These are phyloP conservation scores for Aix galericulata DNA, from an alignment of 2,113 vertebrate genomes.

Conservation along the genomic window DNA sequence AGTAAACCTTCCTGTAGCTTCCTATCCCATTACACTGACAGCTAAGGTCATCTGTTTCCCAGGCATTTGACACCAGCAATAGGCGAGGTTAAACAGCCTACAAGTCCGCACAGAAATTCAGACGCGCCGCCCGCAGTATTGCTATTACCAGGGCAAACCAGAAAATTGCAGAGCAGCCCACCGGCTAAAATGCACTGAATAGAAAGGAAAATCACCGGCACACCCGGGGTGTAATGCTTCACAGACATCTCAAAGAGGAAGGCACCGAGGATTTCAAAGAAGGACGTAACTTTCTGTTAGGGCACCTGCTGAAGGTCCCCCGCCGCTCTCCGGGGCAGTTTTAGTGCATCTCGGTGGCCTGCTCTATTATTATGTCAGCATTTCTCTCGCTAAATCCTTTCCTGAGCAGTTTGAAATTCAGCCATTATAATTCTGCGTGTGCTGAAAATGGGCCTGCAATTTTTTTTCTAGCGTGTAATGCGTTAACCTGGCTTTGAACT, in stretches of 20 bases:
- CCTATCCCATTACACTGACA: background rate
- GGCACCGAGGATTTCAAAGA: background rate
- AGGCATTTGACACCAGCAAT: background rate
- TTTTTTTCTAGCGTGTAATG: background rate
- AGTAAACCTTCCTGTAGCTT: background rate
- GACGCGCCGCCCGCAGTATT: rapidly evolving
- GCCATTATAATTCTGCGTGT: background rate
- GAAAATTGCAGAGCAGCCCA: constrained; percentile 38
- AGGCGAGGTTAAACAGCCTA: background rate
- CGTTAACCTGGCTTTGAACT: background rate
- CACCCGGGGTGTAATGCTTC: background rate
- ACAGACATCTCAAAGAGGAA: background rate
- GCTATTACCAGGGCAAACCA: background rate
- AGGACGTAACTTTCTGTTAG: background rate
- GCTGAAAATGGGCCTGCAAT: constrained; percentile 3
- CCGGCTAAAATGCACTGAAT: background rate
- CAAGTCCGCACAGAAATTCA: background rate
- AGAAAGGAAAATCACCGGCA: constrained; percentile 3
- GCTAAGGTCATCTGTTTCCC: background rate
- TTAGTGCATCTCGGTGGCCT: background rate
- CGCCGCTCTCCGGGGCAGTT: constrained; percentile 3
- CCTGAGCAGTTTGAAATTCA: constrained; percentile 7
- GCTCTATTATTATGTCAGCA: constrained; percentile 31
- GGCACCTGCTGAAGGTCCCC: background rate
- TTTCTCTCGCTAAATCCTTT: constrained; percentile 33